These are phyloP conservation scores for Orthosia incerta DNA, from an alignment of 2,888 invertebrate species.

Conservation along the genomic window DNA sequence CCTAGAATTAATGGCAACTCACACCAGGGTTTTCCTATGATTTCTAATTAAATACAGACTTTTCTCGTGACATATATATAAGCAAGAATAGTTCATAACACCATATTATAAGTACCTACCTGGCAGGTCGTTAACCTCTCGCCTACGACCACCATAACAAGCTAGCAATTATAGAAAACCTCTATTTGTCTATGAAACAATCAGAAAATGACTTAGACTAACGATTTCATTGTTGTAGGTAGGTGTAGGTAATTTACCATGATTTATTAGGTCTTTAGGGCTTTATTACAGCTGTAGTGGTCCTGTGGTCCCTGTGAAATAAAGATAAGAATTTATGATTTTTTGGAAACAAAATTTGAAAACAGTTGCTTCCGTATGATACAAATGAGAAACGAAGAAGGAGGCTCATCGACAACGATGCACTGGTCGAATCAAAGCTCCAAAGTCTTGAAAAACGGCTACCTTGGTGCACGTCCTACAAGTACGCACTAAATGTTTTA, in stretches of 20 bases:
- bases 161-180: slow-evolving; percentile 14
- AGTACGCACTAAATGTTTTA: too few relatives aligned
- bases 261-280: background rate
- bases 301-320: too few relatives aligned
- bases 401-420: too few relatives aligned
- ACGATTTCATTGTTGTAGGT: slow-evolving; percentile 3
- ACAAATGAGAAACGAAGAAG: too few relatives aligned
- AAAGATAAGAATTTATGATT: too few relatives aligned
- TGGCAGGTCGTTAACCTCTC: slow-evolving; percentile 38
- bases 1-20: background rate
- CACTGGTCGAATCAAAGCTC: too few relatives aligned
- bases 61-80: background rate
- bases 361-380: too few relatives aligned
- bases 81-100: slow-evolving; percentile 15
- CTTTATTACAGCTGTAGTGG: too few relatives aligned
- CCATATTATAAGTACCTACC: slow-evolving; percentile 15
- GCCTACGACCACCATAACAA: slow-evolving; percentile 46
- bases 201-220: background rate
- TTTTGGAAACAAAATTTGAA: too few relatives aligned
- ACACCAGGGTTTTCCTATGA: background rate
- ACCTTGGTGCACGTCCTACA: too few relatives aligned
- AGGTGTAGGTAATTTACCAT: slow-evolving; percentile 1
- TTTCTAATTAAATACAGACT: background rate
- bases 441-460: too few relatives aligned
- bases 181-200: slow-evolving; percentile 11